Conservation (phyloP, 2,113 vertebrate genomes). For the Turnix velox region DNA sequence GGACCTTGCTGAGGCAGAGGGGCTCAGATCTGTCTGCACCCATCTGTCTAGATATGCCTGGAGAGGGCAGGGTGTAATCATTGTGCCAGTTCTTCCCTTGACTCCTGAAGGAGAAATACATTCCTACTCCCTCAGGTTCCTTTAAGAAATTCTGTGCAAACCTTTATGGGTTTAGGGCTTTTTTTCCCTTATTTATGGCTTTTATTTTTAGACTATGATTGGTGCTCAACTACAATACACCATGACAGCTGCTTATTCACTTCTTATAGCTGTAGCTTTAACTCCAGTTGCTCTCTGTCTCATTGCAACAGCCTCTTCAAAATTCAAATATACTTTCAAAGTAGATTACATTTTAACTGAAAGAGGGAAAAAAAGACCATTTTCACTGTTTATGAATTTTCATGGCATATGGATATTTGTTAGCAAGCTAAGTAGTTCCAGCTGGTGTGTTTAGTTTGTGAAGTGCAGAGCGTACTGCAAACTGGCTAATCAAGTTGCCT, state of each 20-base stretch:
- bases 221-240: not conserved
- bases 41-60: not conserved
- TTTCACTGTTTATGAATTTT: slow-evolving; percentile 37
- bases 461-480: not conserved
- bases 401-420: slow-evolving; percentile 23
- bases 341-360: slow-evolving; percentile 2
- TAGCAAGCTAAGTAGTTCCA: slow-evolving; percentile 13
- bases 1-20: not conserved
- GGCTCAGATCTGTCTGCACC: not conserved
- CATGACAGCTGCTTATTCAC: slow-evolving; percentile 20
- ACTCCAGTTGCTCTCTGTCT: not conserved
- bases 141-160: not conserved
- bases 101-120: not conserved
- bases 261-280: slow-evolving; percentile 10
- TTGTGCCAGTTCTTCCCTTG: not conserved
- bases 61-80: not conserved
- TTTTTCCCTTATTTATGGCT: not conserved
- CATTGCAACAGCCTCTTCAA: slow-evolving; percentile 4
- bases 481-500: slow-evolving; percentile 11
- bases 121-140: not conserved
- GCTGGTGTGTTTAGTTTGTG: slow-evolving; percentile 18
- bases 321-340: not conserved
- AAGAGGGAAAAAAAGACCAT: not conserved
- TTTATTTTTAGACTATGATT: slow-evolving; percentile 16
- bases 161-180: not conserved